Conservation (phyloP, 2,797 vertebrate species). For the Parauchenoglanis punctatus region DNA sequence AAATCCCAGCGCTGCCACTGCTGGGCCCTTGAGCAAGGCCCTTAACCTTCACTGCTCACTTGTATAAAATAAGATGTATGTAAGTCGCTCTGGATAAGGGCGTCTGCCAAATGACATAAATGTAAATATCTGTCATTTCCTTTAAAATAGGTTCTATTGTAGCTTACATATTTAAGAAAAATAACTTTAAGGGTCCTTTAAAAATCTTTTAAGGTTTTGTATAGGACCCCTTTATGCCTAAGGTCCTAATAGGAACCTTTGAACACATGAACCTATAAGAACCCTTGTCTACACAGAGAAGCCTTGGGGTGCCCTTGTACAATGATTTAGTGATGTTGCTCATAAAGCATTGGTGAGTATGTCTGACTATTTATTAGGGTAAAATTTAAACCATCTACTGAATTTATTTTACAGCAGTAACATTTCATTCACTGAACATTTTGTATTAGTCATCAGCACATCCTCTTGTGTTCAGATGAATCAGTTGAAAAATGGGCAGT, state of each 20-base stretch:
- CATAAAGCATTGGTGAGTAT: background rate
- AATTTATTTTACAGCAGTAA: background rate
- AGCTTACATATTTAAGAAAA: background rate
- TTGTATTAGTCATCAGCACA: slow-evolving; percentile 3
- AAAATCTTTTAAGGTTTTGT: background rate
- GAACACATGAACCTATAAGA: background rate
- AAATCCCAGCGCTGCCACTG: too few species aligned
- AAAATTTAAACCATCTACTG: background rate
- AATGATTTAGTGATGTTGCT: background rate
- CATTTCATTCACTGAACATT: background rate
- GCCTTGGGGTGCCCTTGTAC: background rate
- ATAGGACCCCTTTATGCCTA: background rate
- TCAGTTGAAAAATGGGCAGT: slow-evolving; percentile 6
- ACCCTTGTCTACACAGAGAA: background rate
- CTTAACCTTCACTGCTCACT: too few species aligned
- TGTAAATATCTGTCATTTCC: background rate
- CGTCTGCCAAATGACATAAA: too few species aligned
- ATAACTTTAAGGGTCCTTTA: background rate
- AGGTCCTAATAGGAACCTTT: background rate
- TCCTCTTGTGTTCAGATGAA: background rate
- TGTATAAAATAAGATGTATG: too few species aligned
- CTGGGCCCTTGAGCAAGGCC: too few species aligned
- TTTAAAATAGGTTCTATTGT: background rate
- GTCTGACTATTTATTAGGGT: background rate
- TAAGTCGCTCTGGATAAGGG: too few species aligned